A percentile compares a stretch with the other conserved stretches of the same genome.
Conservation (phyloP, 2,888 invertebrate species). For the Encarsia formosa region DNA sequence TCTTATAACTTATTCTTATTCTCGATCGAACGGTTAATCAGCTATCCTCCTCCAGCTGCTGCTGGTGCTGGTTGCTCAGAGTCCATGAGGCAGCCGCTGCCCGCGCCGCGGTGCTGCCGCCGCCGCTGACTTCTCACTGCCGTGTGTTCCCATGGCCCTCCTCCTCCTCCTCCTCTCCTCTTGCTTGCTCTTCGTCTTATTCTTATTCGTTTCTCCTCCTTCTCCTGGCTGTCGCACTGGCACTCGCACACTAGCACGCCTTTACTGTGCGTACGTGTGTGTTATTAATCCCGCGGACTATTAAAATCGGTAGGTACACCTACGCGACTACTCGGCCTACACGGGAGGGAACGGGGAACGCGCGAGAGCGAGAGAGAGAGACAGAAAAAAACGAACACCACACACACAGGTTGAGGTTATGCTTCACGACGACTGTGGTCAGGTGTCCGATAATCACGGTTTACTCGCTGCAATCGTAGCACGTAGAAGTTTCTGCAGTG, state of each 20-base stretch:
- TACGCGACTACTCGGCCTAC: too few species aligned
- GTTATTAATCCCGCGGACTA: too few species aligned
- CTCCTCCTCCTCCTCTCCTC: conserved; percentile 3
- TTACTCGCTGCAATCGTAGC: too few species aligned
- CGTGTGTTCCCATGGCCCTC: conserved; percentile 14
- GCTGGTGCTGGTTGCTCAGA: not conserved
- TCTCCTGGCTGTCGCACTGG: conserved; percentile 1
- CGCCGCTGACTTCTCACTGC: conserved; percentile 4
- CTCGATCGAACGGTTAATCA: too few species aligned
- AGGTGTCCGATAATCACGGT: too few species aligned
- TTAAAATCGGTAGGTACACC: too few species aligned
- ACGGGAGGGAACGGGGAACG: not conserved
- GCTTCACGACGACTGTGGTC: too few species aligned
- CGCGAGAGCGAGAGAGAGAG: not conserved
- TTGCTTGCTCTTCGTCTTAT: conserved; percentile 3
- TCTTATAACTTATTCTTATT: too few species aligned
- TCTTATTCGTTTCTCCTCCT: conserved; percentile 6
- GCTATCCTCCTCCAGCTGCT: too few species aligned
- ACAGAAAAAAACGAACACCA: not conserved
- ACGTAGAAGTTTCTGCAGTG: too few species aligned
- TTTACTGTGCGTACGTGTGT: too few species aligned
- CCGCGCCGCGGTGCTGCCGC: conserved; percentile 11
- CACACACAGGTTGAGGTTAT: too few species aligned
- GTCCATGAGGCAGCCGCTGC: not conserved
- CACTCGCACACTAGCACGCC: not conserved